These are phyloP conservation scores for Channa maculata DNA, from an alignment of 2,113 vertebrate species.

Conservation along the genomic window DNA sequence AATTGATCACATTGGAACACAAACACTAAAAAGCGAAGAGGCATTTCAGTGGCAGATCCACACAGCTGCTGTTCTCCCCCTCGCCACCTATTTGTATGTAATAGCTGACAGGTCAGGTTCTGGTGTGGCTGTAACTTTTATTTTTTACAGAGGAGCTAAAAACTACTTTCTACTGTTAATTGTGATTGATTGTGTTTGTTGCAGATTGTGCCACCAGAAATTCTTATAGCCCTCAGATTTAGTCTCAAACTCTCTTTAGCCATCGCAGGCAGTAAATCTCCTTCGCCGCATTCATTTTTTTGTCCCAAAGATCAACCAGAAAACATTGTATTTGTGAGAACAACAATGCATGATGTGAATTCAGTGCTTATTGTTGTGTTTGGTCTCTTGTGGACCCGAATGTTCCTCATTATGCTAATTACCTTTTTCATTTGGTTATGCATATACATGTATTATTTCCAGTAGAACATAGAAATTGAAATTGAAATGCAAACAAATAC, in stretches of 20 bases:
- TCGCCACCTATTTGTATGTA: constrained; percentile 7
- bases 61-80: neutral
- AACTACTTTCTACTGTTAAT: constrained; percentile 12
- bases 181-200: constrained; percentile 51
- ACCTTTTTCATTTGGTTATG: constrained; percentile 15
- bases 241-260: constrained; percentile 18
- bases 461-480: constrained; percentile 50
- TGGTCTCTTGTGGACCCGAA: neutral
- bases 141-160: constrained; percentile 7
- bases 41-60: neutral
- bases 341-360: neutral
- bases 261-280: neutral
- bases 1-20: neutral
- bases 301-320: neutral
- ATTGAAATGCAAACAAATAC: constrained; percentile 55
- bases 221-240: constrained; percentile 6
- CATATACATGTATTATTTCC: constrained; percentile 32
- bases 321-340: neutral
- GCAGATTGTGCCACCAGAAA: neutral
- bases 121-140: constrained; percentile 8
- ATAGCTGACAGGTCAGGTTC: constrained; percentile 38
- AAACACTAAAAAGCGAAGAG: neutral
- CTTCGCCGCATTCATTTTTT: constrained; percentile 5
- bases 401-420: constrained; percentile 5
- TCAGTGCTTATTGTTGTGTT: constrained; percentile 4